Base-by-base conservation (phyloP, 2,797 vertebrate genomes). In the Brachyalestes nurse region DNA sequence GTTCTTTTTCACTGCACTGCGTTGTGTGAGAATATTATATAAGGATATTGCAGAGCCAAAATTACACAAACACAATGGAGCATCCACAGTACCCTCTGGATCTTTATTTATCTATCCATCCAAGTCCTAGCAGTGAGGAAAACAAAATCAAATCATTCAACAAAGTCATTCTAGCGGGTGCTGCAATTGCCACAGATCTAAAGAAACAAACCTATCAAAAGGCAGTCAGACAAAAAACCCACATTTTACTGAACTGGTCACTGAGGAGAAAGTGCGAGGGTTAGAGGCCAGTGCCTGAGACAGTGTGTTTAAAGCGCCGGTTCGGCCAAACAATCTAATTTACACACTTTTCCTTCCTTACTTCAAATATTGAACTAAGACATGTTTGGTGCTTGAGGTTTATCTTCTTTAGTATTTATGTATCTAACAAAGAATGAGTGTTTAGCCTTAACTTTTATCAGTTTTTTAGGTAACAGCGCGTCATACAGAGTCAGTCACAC, bases 101-200 rank as follows among this genome's bases (percentile, higher is more conserved):
- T 58, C 23, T 72, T 72, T 72, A 72, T 72, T 72, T 40, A 58
- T 58, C 34, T 72, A 38, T 72, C 53, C 51, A 72, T 51, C 34
- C 71, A 72, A 57, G 4, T 58, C 53, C 28, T 72, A 58, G 10
- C 28, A 58, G 51, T 72, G 71, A 72, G 51, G 38, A 72, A 55
- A 38, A 72, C 34, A 53, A 53, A 55, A 34, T 34, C 70, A 57
- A 57, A 72, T 72, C 70, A 57, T 38, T 57, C 49, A 53, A 55
- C 51, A 55, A n/a, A 34, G 19, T 42, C n/a, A 49, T 38, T 51
- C 67, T 51, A 51, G 23, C 6, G 8, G 49, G 47, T 51, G 23
- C 2, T 53, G 23, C 5, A 25, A 71, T 49, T 23, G 47, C 47
- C 47, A 51, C 13, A 69, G 66, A 49, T 69, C n/a, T 23, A 69